These are phyloP conservation scores for Ammodytes marinus DNA, from an alignment of 2,113 vertebrate genomes.

Conservation along the genomic window DNA sequence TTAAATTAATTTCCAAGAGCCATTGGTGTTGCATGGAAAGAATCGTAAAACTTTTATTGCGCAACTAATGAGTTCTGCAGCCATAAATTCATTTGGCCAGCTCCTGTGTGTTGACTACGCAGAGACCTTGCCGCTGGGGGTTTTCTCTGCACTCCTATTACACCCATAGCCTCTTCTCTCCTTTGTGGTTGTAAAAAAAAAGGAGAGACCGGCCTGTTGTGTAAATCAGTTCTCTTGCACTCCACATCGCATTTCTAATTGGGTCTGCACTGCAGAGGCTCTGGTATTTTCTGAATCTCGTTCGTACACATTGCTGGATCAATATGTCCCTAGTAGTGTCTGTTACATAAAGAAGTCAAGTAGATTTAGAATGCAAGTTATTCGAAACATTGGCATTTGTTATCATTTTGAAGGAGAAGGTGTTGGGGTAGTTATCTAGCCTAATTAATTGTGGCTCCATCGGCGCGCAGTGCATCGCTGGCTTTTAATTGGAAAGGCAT, in stretches of 20 bases:
- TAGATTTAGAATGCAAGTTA: slow-evolving; percentile 47
- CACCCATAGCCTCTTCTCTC: slow-evolving; percentile 75
- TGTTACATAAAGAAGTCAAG: slow-evolving; percentile 50
- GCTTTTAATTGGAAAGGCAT: slow-evolving; percentile 74
- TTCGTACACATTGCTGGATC: slow-evolving; percentile 51
- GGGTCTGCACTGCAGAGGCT: slow-evolving; percentile 68
- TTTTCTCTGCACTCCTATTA: slow-evolving; percentile 76
- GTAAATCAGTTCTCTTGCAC: slow-evolving; percentile 75
- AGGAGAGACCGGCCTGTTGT: slow-evolving; percentile 60
- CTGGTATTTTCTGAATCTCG: slow-evolving; percentile 48
- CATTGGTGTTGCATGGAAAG: slow-evolving; percentile 92
- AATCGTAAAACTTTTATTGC: slow-evolving; percentile 96
- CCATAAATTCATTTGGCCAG: slow-evolving; percentile 84
- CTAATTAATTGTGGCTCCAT: slow-evolving; percentile 47
- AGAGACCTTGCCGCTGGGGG: slow-evolving; percentile 77
- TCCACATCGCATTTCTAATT: slow-evolving; percentile 74
- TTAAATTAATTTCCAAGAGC: slow-evolving; percentile 91
- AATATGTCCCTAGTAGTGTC: slow-evolving; percentile 46
- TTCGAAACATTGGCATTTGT: slow-evolving; percentile 21
- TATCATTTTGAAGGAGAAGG: slow-evolving; percentile 29
- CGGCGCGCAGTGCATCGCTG: slow-evolving; percentile 24
- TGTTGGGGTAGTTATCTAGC: slow-evolving; percentile 26
- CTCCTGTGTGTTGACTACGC: slow-evolving; percentile 74
- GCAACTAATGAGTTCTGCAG: slow-evolving; percentile 84
- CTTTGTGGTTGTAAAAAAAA: slow-evolving; percentile 79